Percentiles rank a stretch among this genome's conserved stretches.
Evolutionary conservation across 2,888 invertebrate genomes (phyloP).

Genomic region (Oscheius sp.): DNA sequence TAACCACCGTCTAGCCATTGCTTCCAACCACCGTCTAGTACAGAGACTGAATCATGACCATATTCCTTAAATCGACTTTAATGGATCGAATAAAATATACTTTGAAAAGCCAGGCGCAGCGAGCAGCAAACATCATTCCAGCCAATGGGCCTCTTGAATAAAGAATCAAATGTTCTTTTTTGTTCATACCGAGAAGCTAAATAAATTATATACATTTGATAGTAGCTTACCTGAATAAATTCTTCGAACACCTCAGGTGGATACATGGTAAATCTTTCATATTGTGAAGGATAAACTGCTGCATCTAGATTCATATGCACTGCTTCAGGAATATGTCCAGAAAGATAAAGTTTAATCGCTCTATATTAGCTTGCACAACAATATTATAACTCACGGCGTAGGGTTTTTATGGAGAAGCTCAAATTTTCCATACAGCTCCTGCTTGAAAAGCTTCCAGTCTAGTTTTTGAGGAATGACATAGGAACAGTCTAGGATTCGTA

Average conservation of each 20-base stretch:
- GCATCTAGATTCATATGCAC: slow-evolving; percentile 56
- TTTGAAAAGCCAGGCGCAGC: slow-evolving; percentile 61
- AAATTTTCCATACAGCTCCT: slow-evolving; percentile 56
- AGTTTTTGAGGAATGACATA: slow-evolving; percentile 45
- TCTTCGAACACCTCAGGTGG: slow-evolving; percentile 57
- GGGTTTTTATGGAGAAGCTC: slow-evolving; percentile 37
- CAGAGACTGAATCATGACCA: slow-evolving; percentile 60
- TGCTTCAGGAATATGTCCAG: slow-evolving; percentile 58
- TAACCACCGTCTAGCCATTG: slow-evolving; percentile 47
- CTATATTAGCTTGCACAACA: slow-evolving; percentile 29
- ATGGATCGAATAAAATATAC: too few relatives aligned
- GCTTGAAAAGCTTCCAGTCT: slow-evolving; percentile 50
- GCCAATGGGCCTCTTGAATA: slow-evolving; percentile 60
- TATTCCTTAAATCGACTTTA: slow-evolving; percentile 55
- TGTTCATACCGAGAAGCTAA: slow-evolving; percentile 50
- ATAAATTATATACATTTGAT: neutral
- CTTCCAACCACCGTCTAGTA: slow-evolving; percentile 61
- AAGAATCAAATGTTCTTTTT: slow-evolving; percentile 58
- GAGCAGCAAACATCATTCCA: slow-evolving; percentile 63
- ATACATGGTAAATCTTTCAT: slow-evolving; percentile 59
- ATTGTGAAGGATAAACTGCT: slow-evolving; percentile 59
- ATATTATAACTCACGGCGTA: slow-evolving; percentile 38
- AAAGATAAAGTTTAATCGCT: slow-evolving; percentile 40
- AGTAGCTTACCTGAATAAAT: slow-evolving; percentile 47
- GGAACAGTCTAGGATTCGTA: slow-evolving; percentile 56